Evolutionary conservation across 2,888 invertebrate genomes (phyloP).

Genomic region (Acanthococcus lagerstroemiae): DNA sequence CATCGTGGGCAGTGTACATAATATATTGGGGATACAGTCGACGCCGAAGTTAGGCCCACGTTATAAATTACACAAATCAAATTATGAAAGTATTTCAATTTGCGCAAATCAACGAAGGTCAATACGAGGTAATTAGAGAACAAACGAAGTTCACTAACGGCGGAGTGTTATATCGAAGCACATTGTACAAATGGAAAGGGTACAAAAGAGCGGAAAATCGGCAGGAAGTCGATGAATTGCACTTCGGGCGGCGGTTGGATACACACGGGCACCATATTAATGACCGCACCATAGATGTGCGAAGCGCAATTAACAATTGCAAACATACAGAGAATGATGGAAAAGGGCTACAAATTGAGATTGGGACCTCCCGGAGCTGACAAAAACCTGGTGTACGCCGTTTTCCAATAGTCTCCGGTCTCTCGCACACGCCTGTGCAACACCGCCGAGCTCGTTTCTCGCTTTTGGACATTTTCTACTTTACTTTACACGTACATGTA

Average conservation of each 20-base stretch:
- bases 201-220: slow-evolving; percentile 30
- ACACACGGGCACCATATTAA: slow-evolving; percentile 29
- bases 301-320: slow-evolving; percentile 30
- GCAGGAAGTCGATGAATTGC: slow-evolving; percentile 30
- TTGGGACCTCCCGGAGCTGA: slow-evolving; percentile 26
- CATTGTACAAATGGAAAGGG: slow-evolving; percentile 27
- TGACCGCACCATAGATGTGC: slow-evolving; percentile 27
- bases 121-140: slow-evolving; percentile 28
- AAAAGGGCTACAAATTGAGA: slow-evolving; percentile 26
- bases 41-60: too few species aligned
- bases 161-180: neutral
- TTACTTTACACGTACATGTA: too few species aligned
- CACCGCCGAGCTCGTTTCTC: too few species aligned
- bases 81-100: slow-evolving; percentile 26
- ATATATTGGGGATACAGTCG: too few species aligned
- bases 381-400: slow-evolving; percentile 9
- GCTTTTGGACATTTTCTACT: neutral
- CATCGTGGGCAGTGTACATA: too few species aligned
- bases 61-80: too few species aligned
- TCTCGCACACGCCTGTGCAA: too few species aligned
- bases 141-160: slow-evolving; percentile 20
- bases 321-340: slow-evolving; percentile 13
- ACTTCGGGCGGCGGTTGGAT: slow-evolving; percentile 23
- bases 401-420: too few species aligned
- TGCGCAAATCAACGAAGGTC: slow-evolving; percentile 20